Evolutionary conservation across 2,113 vertebrate genomes (phyloP), one percentile per base, ranked within the genome.

Genomic region (Sitta europaea): DNA sequence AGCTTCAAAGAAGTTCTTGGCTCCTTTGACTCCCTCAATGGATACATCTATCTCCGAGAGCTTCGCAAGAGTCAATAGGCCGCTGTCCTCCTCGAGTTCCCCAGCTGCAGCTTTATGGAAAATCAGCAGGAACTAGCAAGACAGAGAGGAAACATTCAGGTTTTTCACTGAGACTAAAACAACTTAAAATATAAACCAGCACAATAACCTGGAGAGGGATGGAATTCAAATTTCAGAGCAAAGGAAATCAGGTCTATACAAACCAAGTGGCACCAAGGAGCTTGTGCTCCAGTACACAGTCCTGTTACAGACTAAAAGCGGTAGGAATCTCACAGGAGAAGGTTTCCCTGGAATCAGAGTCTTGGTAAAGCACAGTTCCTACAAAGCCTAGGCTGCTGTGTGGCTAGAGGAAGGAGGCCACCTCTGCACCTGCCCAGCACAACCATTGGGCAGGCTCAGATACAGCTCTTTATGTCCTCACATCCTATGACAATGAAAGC

Each of bases 1-100:
- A 58, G 99, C 99, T 97, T 99, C 99, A 89, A 99, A 99, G 97
- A 99, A 99, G 94, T 98, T 98, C 93, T 99, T 99, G 91, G 99
- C 99, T 79, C 99, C 99, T 97, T 98, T 98, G 83, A 99, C 99
- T 3, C 99, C 99, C 90, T 99, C 98, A 16, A 98, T 98, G 67
- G 99, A 98, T 6, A 99, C 99, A 18, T 99, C 96, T 9, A 99
- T 99, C 98, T 99, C 99, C 0, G 99, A 99, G 40, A 99, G 98
- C 86, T 99, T 98, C 0, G 99, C 99, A 43, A 99, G 97, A 17
- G 98, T 98, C 98, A 99, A 94, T 67, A 99, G 98, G 40, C 99
- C 99, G 0, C 99, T 99, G 92, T 99, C 99, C 63, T 99, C 99
- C 96, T 99, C 98, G 5, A 99, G 97, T 55, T 99, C 98, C 35